Evolutionary conservation across 2,888 invertebrate genomes (phyloP), one percentile per base, ranked within the genome.

Genomic region (Ectropis crepuscularia): DNA sequence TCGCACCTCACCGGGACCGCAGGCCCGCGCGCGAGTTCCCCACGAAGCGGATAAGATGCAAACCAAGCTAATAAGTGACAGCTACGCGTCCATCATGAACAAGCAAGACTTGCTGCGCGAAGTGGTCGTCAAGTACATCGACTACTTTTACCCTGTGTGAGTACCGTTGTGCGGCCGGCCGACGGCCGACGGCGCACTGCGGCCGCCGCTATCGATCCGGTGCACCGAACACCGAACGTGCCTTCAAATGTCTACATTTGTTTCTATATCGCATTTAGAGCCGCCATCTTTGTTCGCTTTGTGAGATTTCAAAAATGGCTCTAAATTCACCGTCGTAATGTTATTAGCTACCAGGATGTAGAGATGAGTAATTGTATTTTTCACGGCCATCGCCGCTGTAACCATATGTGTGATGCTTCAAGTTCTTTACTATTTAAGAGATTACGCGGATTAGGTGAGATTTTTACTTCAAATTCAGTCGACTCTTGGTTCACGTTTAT

Each of bases 71-170:
- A 93, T 94, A 90, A 93, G 93, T 87, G 92, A 94, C 77, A 94
- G 94, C 90, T 94, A 94, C 90, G 92, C 94, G 79, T 94, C 95
- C 86, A 94, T 94, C 85, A 94, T 95, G 91, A 94, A 93, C 87
- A 94, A 94, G 86, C 95, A 95, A 88, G 95, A 95, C 89, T 93
- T 95, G 74, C 93, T 95, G 71, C 91, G 95, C 78, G 95, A 95
- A 88, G 95, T 95, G 73, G 95, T 95, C 81, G 94, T 94, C 89
- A 95, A 95, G 86, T 95, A 95, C 88, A 94, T 95, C 79, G 95
- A 95, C 91, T 95, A 95, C 88, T 95, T 95, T 90, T 94, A 95
- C 81, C 95, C 95, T 77, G 94, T 95, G 95, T 95, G 85, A 95
- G 95, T 95, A 90, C 79, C 75, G 73, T 58, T 49, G 51, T 48